These are phyloP conservation scores for Caretta caretta DNA, from an alignment of 2,113 vertebrate species.

Conservation along the genomic window DNA sequence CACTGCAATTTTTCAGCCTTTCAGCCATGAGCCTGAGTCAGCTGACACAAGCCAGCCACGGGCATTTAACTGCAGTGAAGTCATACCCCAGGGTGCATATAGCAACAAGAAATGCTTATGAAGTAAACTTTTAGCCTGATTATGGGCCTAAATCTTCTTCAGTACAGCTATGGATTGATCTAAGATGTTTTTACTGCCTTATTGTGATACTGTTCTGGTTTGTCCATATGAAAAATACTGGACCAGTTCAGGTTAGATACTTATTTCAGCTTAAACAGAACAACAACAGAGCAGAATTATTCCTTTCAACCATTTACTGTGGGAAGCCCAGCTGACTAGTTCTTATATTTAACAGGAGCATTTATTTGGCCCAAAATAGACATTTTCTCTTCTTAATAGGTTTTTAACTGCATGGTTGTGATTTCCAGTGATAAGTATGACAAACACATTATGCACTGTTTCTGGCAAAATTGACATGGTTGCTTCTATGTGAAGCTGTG, in stretches of 20 bases:
- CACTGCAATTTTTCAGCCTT: neutral
- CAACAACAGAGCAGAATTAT: neutral
- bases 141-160: neutral
- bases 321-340: neutral
- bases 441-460: neutral
- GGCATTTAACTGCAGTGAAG: neutral
- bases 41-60: neutral
- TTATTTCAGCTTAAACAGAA: neutral
- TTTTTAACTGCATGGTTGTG: neutral
- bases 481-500: neutral
- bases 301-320: neutral
- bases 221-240: neutral
- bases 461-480: neutral
- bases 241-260: neutral
- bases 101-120: neutral
- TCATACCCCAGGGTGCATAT: rapidly evolving
- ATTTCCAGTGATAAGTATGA: neutral
- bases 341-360: neutral
- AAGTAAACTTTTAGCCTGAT: neutral
- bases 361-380: neutral
- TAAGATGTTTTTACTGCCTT: neutral
- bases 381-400: neutral
- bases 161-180: neutral
- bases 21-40: neutral
- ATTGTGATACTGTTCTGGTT: neutral